Conservation (phyloP, 2,797 vertebrate genomes). For the Myotis myotis region DNA sequence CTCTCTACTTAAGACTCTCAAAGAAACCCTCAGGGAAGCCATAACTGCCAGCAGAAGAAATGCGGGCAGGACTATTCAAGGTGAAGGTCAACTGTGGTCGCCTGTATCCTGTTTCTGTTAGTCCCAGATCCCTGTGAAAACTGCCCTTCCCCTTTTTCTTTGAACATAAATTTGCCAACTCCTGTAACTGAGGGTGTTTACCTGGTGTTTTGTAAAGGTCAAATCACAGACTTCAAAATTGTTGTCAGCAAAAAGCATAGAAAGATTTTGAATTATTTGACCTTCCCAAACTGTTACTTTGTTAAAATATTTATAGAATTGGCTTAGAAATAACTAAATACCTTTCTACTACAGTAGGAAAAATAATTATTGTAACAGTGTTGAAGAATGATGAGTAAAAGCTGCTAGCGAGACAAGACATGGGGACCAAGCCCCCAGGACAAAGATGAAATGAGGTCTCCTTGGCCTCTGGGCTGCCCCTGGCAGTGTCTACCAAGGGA, state of each 20-base stretch:
- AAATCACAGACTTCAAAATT: background rate
- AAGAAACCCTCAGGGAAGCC: background rate
- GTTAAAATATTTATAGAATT: background rate
- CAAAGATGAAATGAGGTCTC: background rate
- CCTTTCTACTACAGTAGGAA: background rate
- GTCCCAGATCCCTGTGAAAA: background rate
- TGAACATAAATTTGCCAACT: background rate
- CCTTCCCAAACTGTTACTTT: background rate
- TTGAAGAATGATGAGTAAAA: background rate
- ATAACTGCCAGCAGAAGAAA: background rate
- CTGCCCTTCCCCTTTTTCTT: background rate
- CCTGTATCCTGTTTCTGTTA: background rate
- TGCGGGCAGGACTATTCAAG: background rate
- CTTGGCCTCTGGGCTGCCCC: background rate
- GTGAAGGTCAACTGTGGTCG: background rate
- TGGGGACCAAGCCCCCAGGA: background rate
- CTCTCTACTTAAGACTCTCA: background rate
- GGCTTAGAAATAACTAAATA: background rate
- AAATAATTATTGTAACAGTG: background rate
- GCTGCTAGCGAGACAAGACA: background rate
- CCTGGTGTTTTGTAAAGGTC: background rate
- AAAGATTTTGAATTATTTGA: background rate
- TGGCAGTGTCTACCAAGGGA: background rate
- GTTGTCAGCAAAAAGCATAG: background rate
- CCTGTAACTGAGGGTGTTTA: background rate